Conservation (phyloP, 2,888 invertebrate species). For the Nomada fucata region DNA sequence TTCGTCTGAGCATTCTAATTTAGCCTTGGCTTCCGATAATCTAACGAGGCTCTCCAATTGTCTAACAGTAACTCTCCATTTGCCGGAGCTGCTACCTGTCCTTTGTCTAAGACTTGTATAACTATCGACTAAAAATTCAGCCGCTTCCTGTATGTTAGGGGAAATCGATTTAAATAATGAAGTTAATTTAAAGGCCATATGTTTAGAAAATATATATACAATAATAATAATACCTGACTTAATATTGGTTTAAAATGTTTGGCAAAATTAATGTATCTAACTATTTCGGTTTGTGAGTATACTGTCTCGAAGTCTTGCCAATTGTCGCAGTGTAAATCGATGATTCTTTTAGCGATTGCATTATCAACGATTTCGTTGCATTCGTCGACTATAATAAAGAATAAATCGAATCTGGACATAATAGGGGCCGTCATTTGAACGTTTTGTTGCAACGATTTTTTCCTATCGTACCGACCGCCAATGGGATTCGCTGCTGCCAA, state of each 20-base stretch:
- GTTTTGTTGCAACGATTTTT: conserved; percentile 97
- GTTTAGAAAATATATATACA: not conserved
- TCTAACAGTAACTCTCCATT: conserved; percentile 98
- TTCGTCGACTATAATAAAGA: conserved; percentile 99
- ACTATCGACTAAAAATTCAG: conserved; percentile 93
- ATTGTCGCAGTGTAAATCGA: conserved; percentile 95
- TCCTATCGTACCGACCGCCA: conserved; percentile 97
- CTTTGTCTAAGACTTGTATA: conserved; percentile 94
- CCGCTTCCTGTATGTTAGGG: conserved; percentile 88
- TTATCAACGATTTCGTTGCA: conserved; percentile 98
- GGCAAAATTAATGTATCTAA: conserved; percentile 98
- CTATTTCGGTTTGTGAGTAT: conserved; percentile 95
- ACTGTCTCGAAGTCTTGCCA: conserved; percentile 91
- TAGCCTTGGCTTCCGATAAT: conserved; percentile 97
- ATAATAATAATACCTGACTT: conserved; percentile 86
- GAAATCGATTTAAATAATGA: conserved; percentile 8
- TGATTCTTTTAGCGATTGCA: conserved; percentile 97
- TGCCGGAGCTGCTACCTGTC: conserved; percentile 89
- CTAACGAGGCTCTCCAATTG: conserved; percentile 98
- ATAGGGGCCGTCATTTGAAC: conserved; percentile 97
- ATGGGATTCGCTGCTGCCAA: conserved; percentile 99
- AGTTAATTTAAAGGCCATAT: not conserved
- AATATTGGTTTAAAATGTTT: conserved; percentile 96
- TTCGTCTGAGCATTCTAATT: conserved; percentile 96
- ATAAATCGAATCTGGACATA: conserved; percentile 99